Percentiles rank a stretch among this genome's conserved stretches.
These are phyloP conservation scores for Otis tarda DNA, from an alignment of 2,113 vertebrate genomes.

Conservation along the genomic window DNA sequence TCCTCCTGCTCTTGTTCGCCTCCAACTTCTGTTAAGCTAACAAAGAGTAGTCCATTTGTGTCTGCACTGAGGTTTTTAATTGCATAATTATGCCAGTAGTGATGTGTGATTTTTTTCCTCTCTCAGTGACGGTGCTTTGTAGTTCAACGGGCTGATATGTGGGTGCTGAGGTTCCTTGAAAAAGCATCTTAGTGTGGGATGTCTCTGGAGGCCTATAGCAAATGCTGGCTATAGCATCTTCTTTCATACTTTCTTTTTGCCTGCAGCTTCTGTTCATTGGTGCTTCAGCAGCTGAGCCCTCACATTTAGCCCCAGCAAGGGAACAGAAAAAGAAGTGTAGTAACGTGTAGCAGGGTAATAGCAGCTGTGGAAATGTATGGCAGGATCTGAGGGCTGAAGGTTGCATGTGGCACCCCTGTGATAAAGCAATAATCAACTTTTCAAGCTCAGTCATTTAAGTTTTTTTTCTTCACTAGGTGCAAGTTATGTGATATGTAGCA, in stretches of 20 bases:
- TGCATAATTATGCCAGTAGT: neutral
- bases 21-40: neutral
- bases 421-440: neutral
- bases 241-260: neutral
- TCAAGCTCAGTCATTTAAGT: neutral
- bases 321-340: neutral
- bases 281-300: neutral
- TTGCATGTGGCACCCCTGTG: neutral
- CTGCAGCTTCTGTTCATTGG: neutral
- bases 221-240: neutral
- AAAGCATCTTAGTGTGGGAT: neutral
- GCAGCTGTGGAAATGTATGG: neutral
- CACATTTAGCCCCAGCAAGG: neutral
- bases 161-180: neutral
- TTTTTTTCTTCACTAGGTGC: neutral
- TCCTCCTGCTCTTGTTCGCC: neutral
- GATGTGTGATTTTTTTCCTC: neutral
- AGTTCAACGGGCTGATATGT: neutral
- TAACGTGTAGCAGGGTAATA: neutral
- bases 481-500: neutral
- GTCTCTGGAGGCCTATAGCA: neutral
- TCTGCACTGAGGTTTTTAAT: neutral
- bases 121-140: neutral
- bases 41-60: neutral
- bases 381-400: neutral